Percentiles rank a stretch among this genome's conserved stretches.
Evolutionary conservation across 2,888 invertebrate species (phyloP).

Genomic region (Eupeodes luniger): DNA sequence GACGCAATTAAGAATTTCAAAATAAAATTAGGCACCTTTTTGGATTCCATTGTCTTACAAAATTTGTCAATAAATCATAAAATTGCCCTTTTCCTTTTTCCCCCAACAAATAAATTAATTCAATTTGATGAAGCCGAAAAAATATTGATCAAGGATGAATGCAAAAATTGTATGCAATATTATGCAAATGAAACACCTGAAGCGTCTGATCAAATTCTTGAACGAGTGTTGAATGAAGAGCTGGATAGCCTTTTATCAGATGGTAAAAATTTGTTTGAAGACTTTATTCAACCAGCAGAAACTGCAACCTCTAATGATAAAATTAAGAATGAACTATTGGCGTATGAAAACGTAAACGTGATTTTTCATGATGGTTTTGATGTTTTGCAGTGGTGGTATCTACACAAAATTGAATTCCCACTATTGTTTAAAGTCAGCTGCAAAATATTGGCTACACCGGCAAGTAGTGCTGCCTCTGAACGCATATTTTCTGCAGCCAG

Average conservation of each 20-base stretch:
- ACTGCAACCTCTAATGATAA: background rate
- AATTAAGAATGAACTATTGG: background rate
- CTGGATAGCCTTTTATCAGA: slow-evolving; percentile 2
- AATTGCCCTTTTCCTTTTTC: slow-evolving; percentile 44
- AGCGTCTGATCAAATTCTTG: background rate
- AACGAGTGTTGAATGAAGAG: too few relatives aligned
- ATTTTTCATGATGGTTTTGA: slow-evolving; percentile 30
- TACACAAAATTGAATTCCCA: slow-evolving; percentile 13
- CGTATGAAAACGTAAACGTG: slow-evolving; percentile 36
- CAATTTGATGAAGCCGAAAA: slow-evolving; percentile 42
- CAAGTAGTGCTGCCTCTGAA: slow-evolving; percentile 39
- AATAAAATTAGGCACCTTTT: slow-evolving; percentile 6
- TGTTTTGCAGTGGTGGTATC: slow-evolving; percentile 33
- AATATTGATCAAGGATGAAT: background rate
- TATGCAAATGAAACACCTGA: slow-evolving; percentile 31
- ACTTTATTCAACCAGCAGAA: slow-evolving; percentile 40
- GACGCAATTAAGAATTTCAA: background rate
- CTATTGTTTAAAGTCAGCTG: slow-evolving; percentile 22
- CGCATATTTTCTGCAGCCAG: slow-evolving; percentile 38
- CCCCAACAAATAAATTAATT: slow-evolving; percentile 43
- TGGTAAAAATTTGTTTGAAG: slow-evolving; percentile 32
- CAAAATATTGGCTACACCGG: slow-evolving; percentile 32
- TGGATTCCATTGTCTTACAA: slow-evolving; percentile 47
- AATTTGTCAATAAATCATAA: slow-evolving; percentile 46
- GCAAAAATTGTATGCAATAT: slow-evolving; percentile 1